Conservation (phyloP, 37 sponge, comb jelly and placozoan species). For the Cladorhizidae sp. region DNA sequence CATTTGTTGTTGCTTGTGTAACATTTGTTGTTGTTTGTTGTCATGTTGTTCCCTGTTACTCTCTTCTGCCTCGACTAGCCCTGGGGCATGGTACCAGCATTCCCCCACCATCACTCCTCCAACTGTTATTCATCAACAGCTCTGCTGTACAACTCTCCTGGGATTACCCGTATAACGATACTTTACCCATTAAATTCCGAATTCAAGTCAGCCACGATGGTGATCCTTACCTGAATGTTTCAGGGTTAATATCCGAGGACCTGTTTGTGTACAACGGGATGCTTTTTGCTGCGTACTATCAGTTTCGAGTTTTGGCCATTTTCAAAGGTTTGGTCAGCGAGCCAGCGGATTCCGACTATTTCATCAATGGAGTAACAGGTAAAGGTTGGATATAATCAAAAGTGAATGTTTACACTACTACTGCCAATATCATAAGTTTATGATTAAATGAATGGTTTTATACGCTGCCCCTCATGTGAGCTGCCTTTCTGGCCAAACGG, state of each 20-base stretch:
- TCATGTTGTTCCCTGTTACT: no score
- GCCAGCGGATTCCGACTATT: constrained; percentile 2
- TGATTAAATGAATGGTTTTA: no score
- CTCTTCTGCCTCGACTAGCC: no score
- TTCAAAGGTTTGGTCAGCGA: constrained; percentile 12
- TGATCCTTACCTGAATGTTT: constrained; percentile 13
- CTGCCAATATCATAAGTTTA: no score
- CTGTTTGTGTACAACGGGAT: constrained; percentile 21
- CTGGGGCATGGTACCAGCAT: no score
- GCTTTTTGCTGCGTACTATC: constrained; percentile 26
- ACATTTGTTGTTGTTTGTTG: no score
- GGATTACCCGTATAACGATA: constrained; percentile 11
- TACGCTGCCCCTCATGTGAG: no score
- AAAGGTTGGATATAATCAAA: not conserved
- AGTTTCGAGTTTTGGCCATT: constrained; percentile 33
- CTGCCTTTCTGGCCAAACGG: no score
- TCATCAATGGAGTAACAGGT: constrained; percentile 43
- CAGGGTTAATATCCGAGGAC: not conserved
- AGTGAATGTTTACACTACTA: not conserved
- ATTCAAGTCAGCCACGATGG: constrained; percentile 42
- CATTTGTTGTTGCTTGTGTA: no score
- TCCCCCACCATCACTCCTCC: not conserved
- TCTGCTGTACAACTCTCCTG: constrained; percentile 30
- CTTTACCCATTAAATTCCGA: constrained; percentile 12
- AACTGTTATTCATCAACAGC: constrained; percentile 24